Percentiles rank a stretch among this genome's conserved stretches.
phyloP scores from a whole-genome alignment of 2,113 vertebrate species.

The Neotragus moschatus region DNA sequence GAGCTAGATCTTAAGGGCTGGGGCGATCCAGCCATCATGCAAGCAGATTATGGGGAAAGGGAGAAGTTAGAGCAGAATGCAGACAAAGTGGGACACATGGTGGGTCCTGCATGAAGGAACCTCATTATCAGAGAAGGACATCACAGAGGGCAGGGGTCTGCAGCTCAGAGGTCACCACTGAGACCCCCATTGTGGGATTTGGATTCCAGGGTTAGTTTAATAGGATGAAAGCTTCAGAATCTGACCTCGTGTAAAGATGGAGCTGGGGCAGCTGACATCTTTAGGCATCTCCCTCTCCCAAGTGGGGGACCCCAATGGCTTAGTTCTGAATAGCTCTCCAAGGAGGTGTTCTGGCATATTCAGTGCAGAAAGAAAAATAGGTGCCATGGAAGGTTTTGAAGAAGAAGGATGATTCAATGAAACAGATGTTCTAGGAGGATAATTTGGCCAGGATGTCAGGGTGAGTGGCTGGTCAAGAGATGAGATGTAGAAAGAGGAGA shows the following conservation, averaged over 20 bases:
- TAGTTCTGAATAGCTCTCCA: not conserved
- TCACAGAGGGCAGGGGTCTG: not conserved
- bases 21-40: not conserved
- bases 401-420: not conserved
- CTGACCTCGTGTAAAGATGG: fast-evolving
- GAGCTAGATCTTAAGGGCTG: not conserved
- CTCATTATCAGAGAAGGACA: not conserved
- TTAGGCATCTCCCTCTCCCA: too few species aligned
- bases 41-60: not conserved
- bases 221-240: not conserved
- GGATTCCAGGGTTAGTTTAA: not conserved
- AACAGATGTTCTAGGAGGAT: not conserved
- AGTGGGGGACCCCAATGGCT: too few species aligned
- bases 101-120: too few species aligned
- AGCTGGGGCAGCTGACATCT: not conserved
- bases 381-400: not conserved
- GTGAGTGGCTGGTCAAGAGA: not conserved
- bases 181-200: fast-evolving
- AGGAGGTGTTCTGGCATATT: not conserved
- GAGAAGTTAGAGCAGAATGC: not conserved
- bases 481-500: too few species aligned
- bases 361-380: not conserved
- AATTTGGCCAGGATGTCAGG: too few species aligned
- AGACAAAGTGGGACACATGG: not conserved
- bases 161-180: not conserved